Evolutionary conservation across 2,113 vertebrate genomes (phyloP).

Genomic region (Cyprinodon tularosa): DNA sequence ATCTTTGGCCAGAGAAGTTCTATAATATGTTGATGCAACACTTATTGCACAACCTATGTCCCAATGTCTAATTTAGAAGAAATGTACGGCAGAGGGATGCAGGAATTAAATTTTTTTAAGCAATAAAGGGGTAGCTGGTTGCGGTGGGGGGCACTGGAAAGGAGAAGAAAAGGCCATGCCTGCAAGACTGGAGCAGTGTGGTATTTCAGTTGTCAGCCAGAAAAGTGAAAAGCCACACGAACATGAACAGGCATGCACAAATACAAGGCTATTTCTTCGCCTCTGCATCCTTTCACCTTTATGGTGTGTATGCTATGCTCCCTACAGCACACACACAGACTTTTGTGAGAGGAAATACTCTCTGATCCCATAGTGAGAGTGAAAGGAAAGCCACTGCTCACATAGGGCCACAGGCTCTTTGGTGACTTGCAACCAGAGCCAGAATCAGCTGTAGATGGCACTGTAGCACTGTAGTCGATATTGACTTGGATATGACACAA

Average conservation of each 20-base stretch:
- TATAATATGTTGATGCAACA: conserved; percentile 25
- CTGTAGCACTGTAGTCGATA: conserved; percentile 64
- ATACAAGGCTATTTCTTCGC: conserved; percentile 52
- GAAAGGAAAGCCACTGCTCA: conserved; percentile 54
- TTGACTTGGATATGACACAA: background rate
- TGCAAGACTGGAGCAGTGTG: conserved; percentile 44
- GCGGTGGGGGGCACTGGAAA: background rate
- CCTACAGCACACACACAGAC: conserved; percentile 20
- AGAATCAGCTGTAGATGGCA: conserved; percentile 73
- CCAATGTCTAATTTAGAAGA: conserved; percentile 8
- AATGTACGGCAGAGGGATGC: background rate
- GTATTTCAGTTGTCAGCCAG: conserved; percentile 61
- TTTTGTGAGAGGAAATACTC: conserved; percentile 33
- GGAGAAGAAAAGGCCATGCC: conserved; percentile 61
- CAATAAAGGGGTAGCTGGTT: background rate
- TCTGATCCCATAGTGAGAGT: conserved; percentile 61
- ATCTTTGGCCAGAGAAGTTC: conserved; percentile 20
- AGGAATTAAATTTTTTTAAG: background rate
- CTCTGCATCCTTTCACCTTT: conserved; percentile 57
- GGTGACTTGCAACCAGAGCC: background rate
- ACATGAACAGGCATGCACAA: conserved; percentile 23
- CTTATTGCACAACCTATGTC: conserved; percentile 29
- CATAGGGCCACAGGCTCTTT: conserved; percentile 41
- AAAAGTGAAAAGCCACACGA: conserved; percentile 49
- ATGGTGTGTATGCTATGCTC: conserved; percentile 31